phyloP scores from a whole-genome alignment of 2,888 invertebrate species.

The Dryococelus australis region DNA sequence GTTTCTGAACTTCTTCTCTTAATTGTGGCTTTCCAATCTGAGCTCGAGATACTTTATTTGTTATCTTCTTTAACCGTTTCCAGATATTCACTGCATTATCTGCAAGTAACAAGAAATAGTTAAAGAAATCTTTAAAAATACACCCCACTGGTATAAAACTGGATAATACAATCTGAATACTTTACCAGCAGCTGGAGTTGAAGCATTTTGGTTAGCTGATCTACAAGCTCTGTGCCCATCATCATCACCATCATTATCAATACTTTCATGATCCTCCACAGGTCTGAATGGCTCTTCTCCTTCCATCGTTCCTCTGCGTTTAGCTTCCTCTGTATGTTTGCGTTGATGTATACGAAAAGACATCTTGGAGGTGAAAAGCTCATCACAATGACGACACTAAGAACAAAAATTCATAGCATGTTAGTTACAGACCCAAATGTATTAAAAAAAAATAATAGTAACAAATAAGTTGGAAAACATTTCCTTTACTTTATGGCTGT shows the following conservation, averaged over 20 bases:
- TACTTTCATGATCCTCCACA: constrained; percentile 6
- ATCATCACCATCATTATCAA: neutral
- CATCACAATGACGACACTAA: constrained; percentile 52
- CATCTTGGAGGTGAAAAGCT: constrained; percentile 52
- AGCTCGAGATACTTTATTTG: neutral
- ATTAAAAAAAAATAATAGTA: neutral
- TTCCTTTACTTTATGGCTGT: neutral
- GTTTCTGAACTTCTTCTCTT: constrained; percentile 42
- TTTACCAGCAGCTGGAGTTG: neutral
- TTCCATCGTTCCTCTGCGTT: constrained; percentile 47
- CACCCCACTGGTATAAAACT: neutral
- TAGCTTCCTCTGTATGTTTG: constrained; percentile 50
- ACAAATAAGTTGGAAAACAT: neutral
- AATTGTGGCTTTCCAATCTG: neutral
- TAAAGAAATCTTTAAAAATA: neutral
- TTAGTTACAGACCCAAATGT: neutral
- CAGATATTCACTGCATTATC: neutral
- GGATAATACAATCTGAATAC: neutral
- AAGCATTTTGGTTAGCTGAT: neutral
- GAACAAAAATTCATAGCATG: constrained; percentile 30
- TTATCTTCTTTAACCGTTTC: neutral
- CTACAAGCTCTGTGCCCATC: neutral
- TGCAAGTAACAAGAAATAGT: neutral
- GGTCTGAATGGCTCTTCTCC: constrained; percentile 45
- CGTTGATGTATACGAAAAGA: constrained; percentile 51